Conservation (phyloP, 2,888 invertebrate species). For the Drosophila putrida region DNA sequence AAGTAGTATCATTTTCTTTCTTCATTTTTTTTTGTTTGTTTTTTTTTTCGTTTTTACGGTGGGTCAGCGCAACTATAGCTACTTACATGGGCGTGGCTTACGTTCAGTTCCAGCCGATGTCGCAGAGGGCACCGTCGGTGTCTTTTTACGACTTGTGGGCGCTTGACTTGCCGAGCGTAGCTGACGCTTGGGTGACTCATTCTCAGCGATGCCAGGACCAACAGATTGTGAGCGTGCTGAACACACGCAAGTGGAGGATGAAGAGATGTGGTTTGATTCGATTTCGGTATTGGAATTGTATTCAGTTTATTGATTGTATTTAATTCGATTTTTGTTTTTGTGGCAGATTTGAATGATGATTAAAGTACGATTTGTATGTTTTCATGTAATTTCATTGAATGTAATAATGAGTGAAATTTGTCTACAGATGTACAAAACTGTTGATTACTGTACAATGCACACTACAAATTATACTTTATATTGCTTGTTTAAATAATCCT, state of each 20-base stretch:
- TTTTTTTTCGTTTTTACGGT: constrained; percentile 32
- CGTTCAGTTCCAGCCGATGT: constrained; percentile 85
- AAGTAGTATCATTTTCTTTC: constrained; percentile 9
- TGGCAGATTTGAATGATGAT: constrained; percentile 67
- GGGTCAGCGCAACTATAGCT: constrained; percentile 65
- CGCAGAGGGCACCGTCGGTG: constrained; percentile 85
- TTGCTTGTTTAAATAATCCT: not conserved
- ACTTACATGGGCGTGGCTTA: constrained; percentile 91
- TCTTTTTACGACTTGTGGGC: constrained; percentile 87
- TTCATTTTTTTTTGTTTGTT: constrained; percentile 15
- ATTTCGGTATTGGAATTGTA: constrained; percentile 23
- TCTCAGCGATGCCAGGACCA: constrained; percentile 88
- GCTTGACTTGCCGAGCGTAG: constrained; percentile 86
- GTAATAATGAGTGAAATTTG: constrained; percentile 36
- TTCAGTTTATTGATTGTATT: constrained; percentile 22
- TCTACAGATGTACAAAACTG: constrained; percentile 20
- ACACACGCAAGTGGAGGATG: constrained; percentile 47
- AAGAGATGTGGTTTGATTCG: constrained; percentile 54
- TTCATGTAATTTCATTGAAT: constrained; percentile 58
- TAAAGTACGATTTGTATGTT: constrained; percentile 69
- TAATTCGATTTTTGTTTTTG: constrained; percentile 34
- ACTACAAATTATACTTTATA: constrained; percentile 37
- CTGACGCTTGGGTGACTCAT: constrained; percentile 93
- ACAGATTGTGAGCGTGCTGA: constrained; percentile 90
- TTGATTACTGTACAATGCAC: constrained; percentile 18